Evolutionary conservation across 2,797 vertebrate species (phyloP).

Genomic region (Hemibagrus guttatus): DNA sequence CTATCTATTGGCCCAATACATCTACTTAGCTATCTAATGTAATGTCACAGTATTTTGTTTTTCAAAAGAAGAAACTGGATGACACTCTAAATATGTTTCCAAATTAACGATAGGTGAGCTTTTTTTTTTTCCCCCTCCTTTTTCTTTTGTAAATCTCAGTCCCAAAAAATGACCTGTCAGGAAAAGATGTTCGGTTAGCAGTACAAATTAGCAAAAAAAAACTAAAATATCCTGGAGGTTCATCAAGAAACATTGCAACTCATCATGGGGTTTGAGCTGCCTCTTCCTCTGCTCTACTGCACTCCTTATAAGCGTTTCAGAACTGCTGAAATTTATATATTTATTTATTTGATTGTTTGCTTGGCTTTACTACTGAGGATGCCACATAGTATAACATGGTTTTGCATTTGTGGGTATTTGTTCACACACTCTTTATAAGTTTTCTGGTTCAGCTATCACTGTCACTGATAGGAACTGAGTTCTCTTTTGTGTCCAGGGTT

Average conservation of each 20-base stretch:
- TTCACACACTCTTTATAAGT: neutral
- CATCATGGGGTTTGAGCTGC: neutral
- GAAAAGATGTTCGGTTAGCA: neutral
- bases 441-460: neutral
- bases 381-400: neutral
- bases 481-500: neutral
- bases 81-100: neutral
- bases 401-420: neutral
- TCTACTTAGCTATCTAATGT: too few species aligned
- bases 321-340: neutral
- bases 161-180: neutral
- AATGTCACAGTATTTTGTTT: neutral
- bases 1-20: too few species aligned
- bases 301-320: neutral
- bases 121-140: neutral
- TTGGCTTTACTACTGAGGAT: neutral
- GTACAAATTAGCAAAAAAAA: neutral
- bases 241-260: neutral
- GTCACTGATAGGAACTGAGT: neutral
- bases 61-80: neutral
- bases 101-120: neutral
- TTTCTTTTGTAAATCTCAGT: neutral
- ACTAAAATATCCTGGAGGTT: neutral
- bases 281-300: neutral
- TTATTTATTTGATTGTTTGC: neutral